Conservation (phyloP, 2,113 vertebrate species). For the Ictalurus punctatus region DNA sequence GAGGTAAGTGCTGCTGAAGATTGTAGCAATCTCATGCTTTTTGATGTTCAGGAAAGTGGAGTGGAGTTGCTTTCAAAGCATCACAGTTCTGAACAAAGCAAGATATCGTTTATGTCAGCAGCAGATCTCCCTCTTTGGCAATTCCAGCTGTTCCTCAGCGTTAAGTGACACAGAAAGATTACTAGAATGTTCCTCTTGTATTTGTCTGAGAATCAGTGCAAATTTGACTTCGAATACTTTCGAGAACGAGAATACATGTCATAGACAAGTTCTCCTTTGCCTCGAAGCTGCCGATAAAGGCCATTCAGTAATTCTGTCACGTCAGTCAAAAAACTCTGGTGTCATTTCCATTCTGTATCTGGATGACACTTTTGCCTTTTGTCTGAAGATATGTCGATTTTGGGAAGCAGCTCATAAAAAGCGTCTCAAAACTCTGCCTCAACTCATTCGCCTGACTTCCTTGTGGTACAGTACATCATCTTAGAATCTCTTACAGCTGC, state of each 20-base stretch:
- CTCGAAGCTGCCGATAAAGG: slow-evolving; percentile 39
- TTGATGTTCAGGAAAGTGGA: slow-evolving; percentile 42
- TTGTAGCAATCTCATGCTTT: slow-evolving; percentile 42
- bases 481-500: slow-evolving; percentile 19
- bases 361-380: slow-evolving; percentile 36
- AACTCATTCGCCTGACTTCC: slow-evolving; percentile 25
- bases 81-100: slow-evolving; percentile 35
- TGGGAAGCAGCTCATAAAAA: slow-evolving; percentile 40
- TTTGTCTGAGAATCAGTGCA: background rate
- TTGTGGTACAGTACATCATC: slow-evolving; percentile 51
- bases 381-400: slow-evolving; percentile 35
- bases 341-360: slow-evolving; percentile 48
- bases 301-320: slow-evolving; percentile 41
- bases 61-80: slow-evolving; percentile 22
- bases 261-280: slow-evolving; percentile 32
- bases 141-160: slow-evolving; percentile 18
- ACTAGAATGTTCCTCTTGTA: background rate
- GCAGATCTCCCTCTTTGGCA: slow-evolving; percentile 9
- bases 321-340: slow-evolving; percentile 38
- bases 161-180: slow-evolving; percentile 8
- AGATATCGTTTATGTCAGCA: slow-evolving; percentile 6
- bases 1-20: slow-evolving; percentile 40
- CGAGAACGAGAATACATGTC: slow-evolving; percentile 38
- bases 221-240: background rate
- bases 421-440: slow-evolving; percentile 41